Conservation (phyloP, 2,888 invertebrate species). For the Xanthia icteritia region DNA sequence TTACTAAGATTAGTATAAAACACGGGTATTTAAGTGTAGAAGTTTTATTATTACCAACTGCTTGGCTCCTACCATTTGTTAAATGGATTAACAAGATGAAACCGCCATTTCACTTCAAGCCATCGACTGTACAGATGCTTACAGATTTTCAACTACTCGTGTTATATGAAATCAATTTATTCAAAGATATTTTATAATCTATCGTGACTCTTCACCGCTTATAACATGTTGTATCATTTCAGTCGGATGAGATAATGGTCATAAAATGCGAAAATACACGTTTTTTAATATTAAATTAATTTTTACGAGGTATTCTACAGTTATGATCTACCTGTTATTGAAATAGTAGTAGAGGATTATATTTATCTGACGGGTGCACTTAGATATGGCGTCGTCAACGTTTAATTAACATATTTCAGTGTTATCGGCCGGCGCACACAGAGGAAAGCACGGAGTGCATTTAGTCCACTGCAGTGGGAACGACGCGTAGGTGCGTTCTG, state of each 20-base stretch:
- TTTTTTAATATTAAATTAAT: constrained; percentile 28
- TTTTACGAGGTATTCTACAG: constrained; percentile 34
- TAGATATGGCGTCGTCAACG: constrained; percentile 62
- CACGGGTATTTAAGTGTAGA: constrained; percentile 43
- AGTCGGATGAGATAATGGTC: constrained; percentile 24
- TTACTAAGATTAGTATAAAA: constrained; percentile 60
- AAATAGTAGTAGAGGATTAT: constrained; percentile 48
- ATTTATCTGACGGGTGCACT: constrained; percentile 60
- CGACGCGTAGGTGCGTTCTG: constrained; percentile 45
- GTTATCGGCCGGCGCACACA: constrained; percentile 43
- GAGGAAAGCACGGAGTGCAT: constrained; percentile 33
- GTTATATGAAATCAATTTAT: not conserved
- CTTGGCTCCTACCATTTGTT: constrained; percentile 37
- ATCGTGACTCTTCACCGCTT: not conserved
- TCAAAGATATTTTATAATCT: not conserved
- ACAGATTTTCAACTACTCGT: not conserved
- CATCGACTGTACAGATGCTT: not conserved
- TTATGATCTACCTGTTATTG: constrained; percentile 43
- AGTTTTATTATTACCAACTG: constrained; percentile 53
- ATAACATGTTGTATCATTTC: constrained; percentile 18
- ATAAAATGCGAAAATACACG: constrained; percentile 39
- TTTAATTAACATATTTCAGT: constrained; percentile 68
- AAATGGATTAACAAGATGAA: constrained; percentile 21
- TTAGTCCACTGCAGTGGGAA: constrained; percentile 2
- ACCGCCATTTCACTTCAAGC: constrained; percentile 18